Percentiles rank a stretch among this genome's conserved stretches.
Conservation (phyloP, 2,797 vertebrate species). For the Mormyrops boulengeri region DNA sequence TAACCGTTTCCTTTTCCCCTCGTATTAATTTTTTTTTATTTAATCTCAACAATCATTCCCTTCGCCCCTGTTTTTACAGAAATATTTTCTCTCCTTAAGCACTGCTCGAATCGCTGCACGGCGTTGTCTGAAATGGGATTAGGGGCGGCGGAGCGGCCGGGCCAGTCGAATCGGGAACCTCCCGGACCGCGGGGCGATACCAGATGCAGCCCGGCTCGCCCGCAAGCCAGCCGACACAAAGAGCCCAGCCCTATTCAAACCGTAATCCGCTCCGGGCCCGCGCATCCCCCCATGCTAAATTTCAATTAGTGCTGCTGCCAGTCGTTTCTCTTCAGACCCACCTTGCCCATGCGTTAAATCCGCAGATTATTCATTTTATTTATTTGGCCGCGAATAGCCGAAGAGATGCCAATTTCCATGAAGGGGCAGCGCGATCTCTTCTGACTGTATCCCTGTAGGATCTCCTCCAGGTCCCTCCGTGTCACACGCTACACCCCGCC, state of each 20-base stretch:
- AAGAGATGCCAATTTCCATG: conserved; percentile 19
- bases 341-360: conserved; percentile 56
- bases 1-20: conserved; percentile 14
- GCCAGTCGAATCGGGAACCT: conserved; percentile 53
- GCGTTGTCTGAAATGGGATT: conserved; percentile 53
- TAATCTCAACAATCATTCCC: background rate
- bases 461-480: background rate
- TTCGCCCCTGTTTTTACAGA: background rate
- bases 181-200: conserved; percentile 55
- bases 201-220: conserved; percentile 60
- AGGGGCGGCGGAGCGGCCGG: conserved; percentile 59
- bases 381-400: background rate
- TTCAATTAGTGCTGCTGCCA: conserved; percentile 78
- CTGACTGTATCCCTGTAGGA: background rate
- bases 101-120: conserved; percentile 42
- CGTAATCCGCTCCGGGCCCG: conserved; percentile 58
- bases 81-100: conserved; percentile 30
- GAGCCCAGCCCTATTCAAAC: conserved; percentile 70
- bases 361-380: conserved; percentile 34
- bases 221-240: conserved; percentile 69
- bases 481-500: background rate
- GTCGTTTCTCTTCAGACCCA: conserved; percentile 65
- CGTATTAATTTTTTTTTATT: background rate
- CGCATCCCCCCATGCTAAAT: conserved; percentile 75
- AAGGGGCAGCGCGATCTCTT: conserved; percentile 15